A percentile compares a stretch with the other conserved stretches of the same genome.
Evolutionary conservation across 37 sponge, comb jelly and placozoan species (phyloP).

Genomic region (Agelas oroides): DNA sequence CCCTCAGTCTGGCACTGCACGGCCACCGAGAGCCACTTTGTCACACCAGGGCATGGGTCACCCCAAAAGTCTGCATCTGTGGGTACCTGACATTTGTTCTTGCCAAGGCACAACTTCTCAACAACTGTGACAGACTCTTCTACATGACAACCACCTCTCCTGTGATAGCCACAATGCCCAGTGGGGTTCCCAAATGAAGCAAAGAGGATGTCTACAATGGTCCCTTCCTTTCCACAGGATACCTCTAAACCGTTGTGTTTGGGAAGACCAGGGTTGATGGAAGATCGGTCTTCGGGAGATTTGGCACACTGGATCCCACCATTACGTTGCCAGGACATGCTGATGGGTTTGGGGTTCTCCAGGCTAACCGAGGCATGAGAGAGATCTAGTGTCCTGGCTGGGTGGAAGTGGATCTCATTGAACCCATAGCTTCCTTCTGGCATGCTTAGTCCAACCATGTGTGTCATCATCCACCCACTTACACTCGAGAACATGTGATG

Average conservation of each 20-base stretch:
- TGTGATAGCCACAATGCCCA: conserved; percentile 37
- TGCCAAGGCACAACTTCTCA: conserved; percentile 30
- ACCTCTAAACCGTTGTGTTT: conserved; percentile 19
- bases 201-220: conserved; percentile 22
- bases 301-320: conserved; percentile 62
- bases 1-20: conserved; percentile 21
- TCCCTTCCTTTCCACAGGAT: conserved; percentile 35
- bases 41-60: conserved; percentile 12
- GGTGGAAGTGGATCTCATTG: conserved; percentile 43
- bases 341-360: conserved; percentile 41
- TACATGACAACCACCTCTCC: conserved; percentile 31
- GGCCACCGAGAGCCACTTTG: conserved; percentile 37
- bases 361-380: conserved; percentile 34
- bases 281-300: conserved; percentile 32
- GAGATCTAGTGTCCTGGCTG: conserved; percentile 45
- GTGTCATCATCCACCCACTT: conserved; percentile 63
- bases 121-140: background rate
- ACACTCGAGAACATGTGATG: conserved; percentile 89
- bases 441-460: conserved; percentile 45
- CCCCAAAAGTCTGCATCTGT: conserved; percentile 43
- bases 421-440: conserved; percentile 28
- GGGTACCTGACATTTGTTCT: conserved; percentile 28
- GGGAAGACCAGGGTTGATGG: conserved; percentile 11
- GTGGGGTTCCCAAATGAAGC: conserved; percentile 54
- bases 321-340: conserved; percentile 52